Evolutionary conservation across 2,113 vertebrate species (phyloP), one percentile per base, ranked within the genome.

Genomic region (Galeopterus variegatus): DNA sequence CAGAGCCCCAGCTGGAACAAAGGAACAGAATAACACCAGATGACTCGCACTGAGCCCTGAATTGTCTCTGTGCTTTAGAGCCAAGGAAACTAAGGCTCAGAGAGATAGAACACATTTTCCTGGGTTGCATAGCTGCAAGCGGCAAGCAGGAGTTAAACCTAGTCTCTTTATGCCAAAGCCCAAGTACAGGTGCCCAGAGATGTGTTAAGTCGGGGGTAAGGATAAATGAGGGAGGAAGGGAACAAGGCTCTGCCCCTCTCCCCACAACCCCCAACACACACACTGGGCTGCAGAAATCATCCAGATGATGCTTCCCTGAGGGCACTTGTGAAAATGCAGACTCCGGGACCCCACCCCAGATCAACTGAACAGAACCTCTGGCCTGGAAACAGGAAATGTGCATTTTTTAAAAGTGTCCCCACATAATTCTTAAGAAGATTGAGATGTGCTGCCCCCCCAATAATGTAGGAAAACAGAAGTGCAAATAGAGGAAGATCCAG

Each of bases 21-120:
- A 62, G 72, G 21, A 41, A 19, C 41, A 23, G 18, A 12, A 24
- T 10, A 5, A 50, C 6, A 11, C 28, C 8, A 6, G 31, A 31
- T 17, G 14, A 24, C 0, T 1, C 4, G 5, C 4, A 15, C 5
- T 6, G 19, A 24, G 13, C 26, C 17, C 13, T 0, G 1, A 31
- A 17, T 19, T 5, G 4, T 54, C 58, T 19, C 56, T 48, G 21
- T 36, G 62, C 18, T 80, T 88, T n/a, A 60, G 2, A 41, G 73
- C 31, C n/a, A 86, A 60, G 84, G 72, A 92, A n/a, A 50, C 60
- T 4, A n/a, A 50, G n/a, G 19, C 64, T 69, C 88, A 33, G 41
- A 92, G 70, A 23, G 31, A 36, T 0, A 0, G 28, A 70, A 31
- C 19, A 21, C 15, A 23, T 77, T 52, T 12, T 65, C 77, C 36